These are phyloP conservation scores for Armadillidium nasatum DNA, from an alignment of 1,140 invertebrate species.

Conservation along the genomic window DNA sequence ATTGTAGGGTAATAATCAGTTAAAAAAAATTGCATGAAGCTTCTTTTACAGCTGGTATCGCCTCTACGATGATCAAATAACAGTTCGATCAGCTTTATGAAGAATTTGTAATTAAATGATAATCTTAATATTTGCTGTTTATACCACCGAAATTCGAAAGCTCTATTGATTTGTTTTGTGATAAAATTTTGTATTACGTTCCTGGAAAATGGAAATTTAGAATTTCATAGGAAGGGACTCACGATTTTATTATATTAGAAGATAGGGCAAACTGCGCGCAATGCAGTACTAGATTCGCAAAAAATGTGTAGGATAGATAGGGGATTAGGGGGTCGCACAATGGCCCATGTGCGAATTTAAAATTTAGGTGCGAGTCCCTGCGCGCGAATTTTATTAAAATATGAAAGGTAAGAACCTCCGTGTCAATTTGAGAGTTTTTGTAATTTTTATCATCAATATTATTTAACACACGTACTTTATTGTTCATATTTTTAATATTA, in stretches of 20 bases:
- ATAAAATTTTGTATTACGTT: neutral
- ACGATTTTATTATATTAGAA: neutral
- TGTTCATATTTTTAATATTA: neutral
- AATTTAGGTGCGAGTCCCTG: too few species aligned
- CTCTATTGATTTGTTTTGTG: neutral
- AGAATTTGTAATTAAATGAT: neutral
- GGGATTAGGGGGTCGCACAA: constrained; percentile 38
- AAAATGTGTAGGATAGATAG: constrained; percentile 31
- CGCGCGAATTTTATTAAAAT: too few species aligned
- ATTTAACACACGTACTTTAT: constrained; percentile 3
- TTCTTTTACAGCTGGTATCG: neutral
- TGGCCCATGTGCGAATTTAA: constrained; percentile 20
- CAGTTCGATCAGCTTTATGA: constrained; percentile 4
- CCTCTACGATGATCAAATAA: neutral
- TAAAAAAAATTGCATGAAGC: neutral
- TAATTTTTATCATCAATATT: neutral
- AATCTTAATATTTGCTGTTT: too few species aligned
- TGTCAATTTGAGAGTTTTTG: neutral
- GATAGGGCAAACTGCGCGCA: constrained; percentile 51
- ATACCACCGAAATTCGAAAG: neutral
- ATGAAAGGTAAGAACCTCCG: too few species aligned
- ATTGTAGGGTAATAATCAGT: too few species aligned
- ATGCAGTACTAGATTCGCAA: constrained; percentile 52
- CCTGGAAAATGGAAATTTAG: neutral
- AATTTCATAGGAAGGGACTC: constrained; percentile 11